Conservation (phyloP, 2,113 vertebrate genomes). For the Pseudolaguvia tuberculata region DNA sequence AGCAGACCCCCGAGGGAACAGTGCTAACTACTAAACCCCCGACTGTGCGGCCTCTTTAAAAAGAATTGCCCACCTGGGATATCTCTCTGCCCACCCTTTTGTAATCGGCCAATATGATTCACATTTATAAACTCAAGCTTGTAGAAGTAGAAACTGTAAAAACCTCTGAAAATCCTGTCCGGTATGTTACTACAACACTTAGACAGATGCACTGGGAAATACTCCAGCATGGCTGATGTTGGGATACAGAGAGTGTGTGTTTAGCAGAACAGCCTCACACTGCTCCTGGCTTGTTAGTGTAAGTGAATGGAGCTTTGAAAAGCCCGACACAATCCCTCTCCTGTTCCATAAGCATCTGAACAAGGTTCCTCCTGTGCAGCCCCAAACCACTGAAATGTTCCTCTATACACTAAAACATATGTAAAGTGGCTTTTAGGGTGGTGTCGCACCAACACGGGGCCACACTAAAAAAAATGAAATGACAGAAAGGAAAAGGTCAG, state of each 20-base stretch:
- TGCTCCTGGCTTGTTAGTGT: background rate
- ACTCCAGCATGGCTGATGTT: background rate
- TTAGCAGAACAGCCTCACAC: background rate
- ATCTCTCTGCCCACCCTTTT: no score
- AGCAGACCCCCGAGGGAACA: no score
- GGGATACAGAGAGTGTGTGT: background rate
- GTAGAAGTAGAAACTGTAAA: background rate
- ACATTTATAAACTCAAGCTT: background rate
- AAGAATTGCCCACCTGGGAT: no score
- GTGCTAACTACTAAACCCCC: no score
- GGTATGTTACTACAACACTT: no score
- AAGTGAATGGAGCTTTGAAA: slow-evolving; percentile 36
- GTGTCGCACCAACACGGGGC: background rate
- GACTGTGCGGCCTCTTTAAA: no score
- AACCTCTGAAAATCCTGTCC: background rate
- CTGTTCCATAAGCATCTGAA: slow-evolving; percentile 32
- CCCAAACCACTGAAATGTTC: slow-evolving; percentile 19
- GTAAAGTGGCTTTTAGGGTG: background rate
- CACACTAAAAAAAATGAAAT: background rate
- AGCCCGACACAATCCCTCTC: slow-evolving; percentile 33
- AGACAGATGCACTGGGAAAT: background rate
- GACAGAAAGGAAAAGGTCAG: background rate
- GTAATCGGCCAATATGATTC: background rate
- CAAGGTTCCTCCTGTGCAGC: slow-evolving; percentile 30
- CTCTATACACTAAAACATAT: slow-evolving; percentile 12